These are phyloP conservation scores for Apocheima hispidaria DNA, from an alignment of 2,888 invertebrate species.

Conservation along the genomic window DNA sequence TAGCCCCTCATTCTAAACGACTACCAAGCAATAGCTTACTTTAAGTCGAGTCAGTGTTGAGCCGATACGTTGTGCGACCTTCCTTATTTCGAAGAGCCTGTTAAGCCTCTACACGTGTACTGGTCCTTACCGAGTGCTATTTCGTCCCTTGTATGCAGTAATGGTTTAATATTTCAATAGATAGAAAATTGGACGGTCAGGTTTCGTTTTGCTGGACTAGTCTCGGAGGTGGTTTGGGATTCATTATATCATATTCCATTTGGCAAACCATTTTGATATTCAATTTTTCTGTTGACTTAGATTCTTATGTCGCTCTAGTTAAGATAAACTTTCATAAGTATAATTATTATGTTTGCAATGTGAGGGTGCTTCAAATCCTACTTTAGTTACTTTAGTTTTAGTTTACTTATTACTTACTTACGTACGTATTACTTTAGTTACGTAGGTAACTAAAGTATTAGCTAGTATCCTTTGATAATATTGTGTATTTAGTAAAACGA, in stretches of 20 bases:
- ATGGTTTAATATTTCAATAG: constrained; percentile 26
- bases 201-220: not conserved
- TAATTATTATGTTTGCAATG: no score
- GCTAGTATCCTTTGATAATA: no score
- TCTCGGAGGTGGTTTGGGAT: not conserved
- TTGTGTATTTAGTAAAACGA: no score
- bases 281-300: not conserved
- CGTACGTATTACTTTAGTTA: no score
- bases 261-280: not conserved
- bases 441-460: no score
- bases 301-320: not conserved
- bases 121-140: constrained; percentile 8
- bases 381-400: no score
- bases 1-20: no score
- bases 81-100: not conserved
- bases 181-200: constrained; percentile 22
- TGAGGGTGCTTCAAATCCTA: no score
- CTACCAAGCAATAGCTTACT: not conserved
- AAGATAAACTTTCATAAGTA: not conserved
- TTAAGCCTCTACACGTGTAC: constrained; percentile 26
- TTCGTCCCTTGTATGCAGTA: constrained; percentile 8
- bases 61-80: not conserved
- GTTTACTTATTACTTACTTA: no score
- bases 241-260: constrained; percentile 1
- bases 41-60: not conserved